Evolutionary conservation across 2,797 vertebrate genomes (phyloP).

Genomic region (Crenichthys baileyi): DNA sequence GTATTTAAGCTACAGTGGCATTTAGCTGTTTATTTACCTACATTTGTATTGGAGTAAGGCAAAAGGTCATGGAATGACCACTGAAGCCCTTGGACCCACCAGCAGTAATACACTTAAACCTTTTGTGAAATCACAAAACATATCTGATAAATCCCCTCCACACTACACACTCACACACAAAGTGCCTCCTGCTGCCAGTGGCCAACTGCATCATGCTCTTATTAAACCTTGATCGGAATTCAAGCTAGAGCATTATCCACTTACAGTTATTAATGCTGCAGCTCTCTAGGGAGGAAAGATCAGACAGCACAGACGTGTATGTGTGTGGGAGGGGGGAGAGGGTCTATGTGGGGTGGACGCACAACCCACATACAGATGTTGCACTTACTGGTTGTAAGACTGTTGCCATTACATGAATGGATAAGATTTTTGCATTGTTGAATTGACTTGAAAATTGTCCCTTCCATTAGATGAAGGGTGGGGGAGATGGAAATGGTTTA

Average conservation of each 20-base stretch:
- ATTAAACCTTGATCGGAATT: slow-evolving; percentile 84
- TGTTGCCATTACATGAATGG: slow-evolving; percentile 41
- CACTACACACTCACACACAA: slow-evolving; percentile 25
- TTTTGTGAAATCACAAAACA: slow-evolving; percentile 33
- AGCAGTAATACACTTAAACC: slow-evolving; percentile 43
- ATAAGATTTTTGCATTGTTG: slow-evolving; percentile 26
- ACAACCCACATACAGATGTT: slow-evolving; percentile 58
- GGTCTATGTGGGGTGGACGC: slow-evolving; percentile 3
- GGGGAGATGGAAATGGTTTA: slow-evolving; percentile 20
- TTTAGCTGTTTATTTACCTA: slow-evolving; percentile 21
- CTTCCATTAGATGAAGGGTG: slow-evolving; percentile 14
- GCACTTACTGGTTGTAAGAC: slow-evolving; percentile 37
- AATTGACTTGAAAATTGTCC: slow-evolving; percentile 10
- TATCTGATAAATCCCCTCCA: slow-evolving; percentile 4
- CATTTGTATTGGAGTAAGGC: slow-evolving; percentile 33
- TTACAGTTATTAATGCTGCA: slow-evolving; percentile 88
- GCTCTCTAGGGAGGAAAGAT: slow-evolving; percentile 70
- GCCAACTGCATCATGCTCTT: slow-evolving; percentile 76
- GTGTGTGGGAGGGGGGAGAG: slow-evolving; percentile 15
- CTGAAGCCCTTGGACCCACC: slow-evolving; percentile 38
- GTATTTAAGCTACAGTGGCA: neutral
- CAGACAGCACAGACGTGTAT: slow-evolving; percentile 38
- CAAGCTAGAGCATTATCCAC: slow-evolving; percentile 82
- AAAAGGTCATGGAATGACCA: slow-evolving; percentile 43
- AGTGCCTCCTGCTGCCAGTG: slow-evolving; percentile 66